Percentiles rank a stretch among this genome's conserved stretches.
Evolutionary conservation across 2,113 vertebrate genomes (phyloP).

Genomic region (Alligator sinensis): DNA sequence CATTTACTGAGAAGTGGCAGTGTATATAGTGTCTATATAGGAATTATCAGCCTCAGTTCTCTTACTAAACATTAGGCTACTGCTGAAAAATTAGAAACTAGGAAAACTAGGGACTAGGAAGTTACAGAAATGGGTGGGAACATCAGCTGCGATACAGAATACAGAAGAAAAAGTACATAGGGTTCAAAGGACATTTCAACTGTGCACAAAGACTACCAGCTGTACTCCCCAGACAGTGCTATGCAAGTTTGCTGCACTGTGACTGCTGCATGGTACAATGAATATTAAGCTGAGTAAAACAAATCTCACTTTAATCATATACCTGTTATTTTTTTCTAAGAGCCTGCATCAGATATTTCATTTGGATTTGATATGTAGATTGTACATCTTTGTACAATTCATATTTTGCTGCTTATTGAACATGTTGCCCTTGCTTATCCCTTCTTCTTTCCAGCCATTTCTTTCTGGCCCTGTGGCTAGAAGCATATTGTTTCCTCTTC

Average conservation of each 20-base stretch:
- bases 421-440: background rate
- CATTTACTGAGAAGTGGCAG: background rate
- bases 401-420: background rate
- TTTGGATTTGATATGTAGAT: background rate
- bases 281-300: background rate
- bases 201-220: background rate
- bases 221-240: background rate
- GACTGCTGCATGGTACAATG: background rate
- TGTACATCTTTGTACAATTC: background rate
- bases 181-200: background rate
- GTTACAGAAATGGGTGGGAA: background rate
- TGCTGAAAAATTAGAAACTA: background rate
- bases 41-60: background rate
- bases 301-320: background rate
- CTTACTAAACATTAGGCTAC: background rate
- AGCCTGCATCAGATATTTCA: background rate
- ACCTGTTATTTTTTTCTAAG: background rate
- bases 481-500: background rate
- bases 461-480: background rate
- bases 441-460: rapidly evolving
- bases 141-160: background rate
- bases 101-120: background rate
- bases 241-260: background rate
- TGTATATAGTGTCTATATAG: rapidly evolving
- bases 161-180: background rate